Percentiles rank a stretch among this genome's conserved stretches.
Conservation (phyloP, 1,140 invertebrate species). For the Drosophila seguyi region DNA sequence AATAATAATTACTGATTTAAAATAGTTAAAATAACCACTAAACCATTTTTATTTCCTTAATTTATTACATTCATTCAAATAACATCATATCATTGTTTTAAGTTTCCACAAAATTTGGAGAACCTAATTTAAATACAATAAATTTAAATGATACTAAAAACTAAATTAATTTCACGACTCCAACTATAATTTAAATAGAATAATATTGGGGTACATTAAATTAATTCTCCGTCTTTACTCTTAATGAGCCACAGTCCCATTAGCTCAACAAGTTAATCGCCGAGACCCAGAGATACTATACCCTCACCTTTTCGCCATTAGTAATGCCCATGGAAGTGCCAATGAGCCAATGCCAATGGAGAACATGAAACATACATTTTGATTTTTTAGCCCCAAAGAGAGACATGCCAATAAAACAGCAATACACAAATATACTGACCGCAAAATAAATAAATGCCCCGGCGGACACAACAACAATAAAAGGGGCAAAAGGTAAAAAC, state of each 20-base stretch:
- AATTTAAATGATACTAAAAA: not conserved
- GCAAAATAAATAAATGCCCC: constrained; percentile 52
- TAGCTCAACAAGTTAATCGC: constrained; percentile 18
- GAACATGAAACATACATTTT: constrained; percentile 78
- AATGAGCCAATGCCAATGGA: constrained; percentile 61
- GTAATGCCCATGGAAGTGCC: constrained; percentile 77
- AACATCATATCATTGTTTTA: not conserved
- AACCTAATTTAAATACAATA: not conserved
- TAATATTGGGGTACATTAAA: not conserved
- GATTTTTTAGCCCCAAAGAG: constrained; percentile 52
- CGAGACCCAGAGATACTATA: constrained; percentile 12
- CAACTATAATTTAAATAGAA: constrained; percentile 14
- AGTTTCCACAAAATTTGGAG: not conserved
- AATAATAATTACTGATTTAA: too few relatives aligned
- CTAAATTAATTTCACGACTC: not conserved
- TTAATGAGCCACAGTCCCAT: constrained; percentile 5
- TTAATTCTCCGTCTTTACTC: not conserved
- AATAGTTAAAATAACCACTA: too few relatives aligned
- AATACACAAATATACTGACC: constrained; percentile 44
- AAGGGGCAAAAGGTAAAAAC: constrained; percentile 42
- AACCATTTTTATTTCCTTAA: not conserved
- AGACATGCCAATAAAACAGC: constrained; percentile 34
- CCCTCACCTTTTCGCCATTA: constrained; percentile 44
- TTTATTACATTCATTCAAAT: not conserved
- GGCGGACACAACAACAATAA: constrained; percentile 19